phyloP scores from a whole-genome alignment of 2,888 invertebrate species.

The Himalopsyche kuldschensis region DNA sequence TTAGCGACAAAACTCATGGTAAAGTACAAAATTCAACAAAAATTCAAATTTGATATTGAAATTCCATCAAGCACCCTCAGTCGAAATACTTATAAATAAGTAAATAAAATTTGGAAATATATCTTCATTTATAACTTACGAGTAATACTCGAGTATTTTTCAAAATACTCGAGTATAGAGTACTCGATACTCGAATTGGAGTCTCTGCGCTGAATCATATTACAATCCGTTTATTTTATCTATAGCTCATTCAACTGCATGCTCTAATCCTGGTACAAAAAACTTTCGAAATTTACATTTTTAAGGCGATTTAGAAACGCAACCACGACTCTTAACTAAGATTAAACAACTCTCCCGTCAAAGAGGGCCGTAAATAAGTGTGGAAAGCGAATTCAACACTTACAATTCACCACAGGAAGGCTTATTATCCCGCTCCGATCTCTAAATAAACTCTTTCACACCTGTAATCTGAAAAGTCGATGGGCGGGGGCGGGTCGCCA shows the following conservation, averaged over 20 bases:
- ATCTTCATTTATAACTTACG: too few species aligned
- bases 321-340: not conserved
- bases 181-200: too few species aligned
- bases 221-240: not conserved
- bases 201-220: too few species aligned
- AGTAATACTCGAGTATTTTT: too few species aligned
- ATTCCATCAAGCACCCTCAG: too few species aligned
- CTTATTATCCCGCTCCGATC: slow-evolving; percentile 5
- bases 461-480: slow-evolving; percentile 13
- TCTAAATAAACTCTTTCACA: slow-evolving; percentile 23
- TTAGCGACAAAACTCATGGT: too few species aligned
- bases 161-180: too few species aligned
- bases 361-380: not conserved
- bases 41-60: too few species aligned
- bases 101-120: too few species aligned
- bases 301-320: not conserved
- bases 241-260: not conserved
- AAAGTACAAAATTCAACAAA: too few species aligned
- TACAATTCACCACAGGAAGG: slow-evolving; percentile 14
- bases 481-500: not conserved
- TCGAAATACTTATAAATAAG: too few species aligned
- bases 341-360: not conserved
- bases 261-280: not conserved
- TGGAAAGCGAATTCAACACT: not conserved
- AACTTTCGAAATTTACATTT: not conserved